Evolutionary conservation across 2,113 vertebrate species (phyloP).

Genomic region (Anser cygnoides): DNA sequence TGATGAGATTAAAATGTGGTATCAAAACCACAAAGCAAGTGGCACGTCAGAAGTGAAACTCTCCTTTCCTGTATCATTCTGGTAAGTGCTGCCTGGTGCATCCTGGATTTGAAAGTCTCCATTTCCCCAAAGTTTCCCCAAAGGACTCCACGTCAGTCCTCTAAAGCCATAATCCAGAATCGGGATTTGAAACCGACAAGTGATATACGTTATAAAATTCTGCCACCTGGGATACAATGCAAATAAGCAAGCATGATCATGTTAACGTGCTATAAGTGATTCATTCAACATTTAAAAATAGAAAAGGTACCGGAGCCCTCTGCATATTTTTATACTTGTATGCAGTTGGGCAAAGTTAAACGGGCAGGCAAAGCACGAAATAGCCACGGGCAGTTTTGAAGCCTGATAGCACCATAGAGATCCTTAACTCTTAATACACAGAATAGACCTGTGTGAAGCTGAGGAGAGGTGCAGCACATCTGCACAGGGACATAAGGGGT

Average conservation of each 20-base stretch:
- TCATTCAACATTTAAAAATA: neutral
- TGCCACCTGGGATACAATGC: neutral
- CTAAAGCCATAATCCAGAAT: neutral
- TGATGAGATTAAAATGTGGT: neutral
- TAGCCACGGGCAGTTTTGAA: neutral
- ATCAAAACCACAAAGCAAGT: neutral
- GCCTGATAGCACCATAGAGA: neutral
- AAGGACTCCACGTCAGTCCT: neutral
- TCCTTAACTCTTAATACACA: neutral
- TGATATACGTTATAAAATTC: neutral
- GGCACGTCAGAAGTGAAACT: neutral
- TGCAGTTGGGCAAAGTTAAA: neutral
- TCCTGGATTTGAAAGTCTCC: neutral
- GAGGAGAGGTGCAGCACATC: neutral
- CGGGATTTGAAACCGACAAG: neutral
- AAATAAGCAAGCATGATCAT: neutral
- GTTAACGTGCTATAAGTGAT: neutral
- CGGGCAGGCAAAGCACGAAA: neutral
- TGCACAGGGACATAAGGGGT: neutral
- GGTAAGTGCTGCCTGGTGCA: accelerated
- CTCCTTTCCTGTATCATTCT: neutral
- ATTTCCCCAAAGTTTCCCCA: neutral
- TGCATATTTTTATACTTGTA: neutral
- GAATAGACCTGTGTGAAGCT: neutral
- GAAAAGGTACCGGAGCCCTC: neutral